Percentiles rank a stretch among this genome's conserved stretches.
These are phyloP conservation scores for Drosophila barbarae DNA, from an alignment of 2,888 invertebrate species.

Conservation along the genomic window DNA sequence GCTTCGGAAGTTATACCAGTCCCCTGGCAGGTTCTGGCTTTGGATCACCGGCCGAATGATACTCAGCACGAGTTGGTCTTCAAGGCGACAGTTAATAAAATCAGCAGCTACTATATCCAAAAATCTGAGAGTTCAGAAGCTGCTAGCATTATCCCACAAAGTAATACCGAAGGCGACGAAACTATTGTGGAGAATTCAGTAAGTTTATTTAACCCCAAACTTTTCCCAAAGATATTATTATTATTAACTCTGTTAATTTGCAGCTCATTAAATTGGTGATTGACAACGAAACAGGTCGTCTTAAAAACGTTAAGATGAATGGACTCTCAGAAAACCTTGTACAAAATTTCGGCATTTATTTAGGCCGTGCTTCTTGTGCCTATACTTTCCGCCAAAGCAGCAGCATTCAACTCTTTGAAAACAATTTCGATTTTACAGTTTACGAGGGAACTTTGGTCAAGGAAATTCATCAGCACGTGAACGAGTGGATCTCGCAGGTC, in stretches of 20 bases:
- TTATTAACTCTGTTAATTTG: background rate
- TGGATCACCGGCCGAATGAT: constrained; percentile 80
- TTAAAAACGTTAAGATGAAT: constrained; percentile 67
- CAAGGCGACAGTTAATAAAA: constrained; percentile 80
- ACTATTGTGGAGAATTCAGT: constrained; percentile 69
- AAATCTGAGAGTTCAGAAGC: background rate
- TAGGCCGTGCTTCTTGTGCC: constrained; percentile 52
- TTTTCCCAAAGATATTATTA: background rate
- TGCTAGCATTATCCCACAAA: background rate
- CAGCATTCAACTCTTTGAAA: constrained; percentile 11
- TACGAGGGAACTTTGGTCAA: constrained; percentile 34
- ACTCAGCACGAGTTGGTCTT: constrained; percentile 87
- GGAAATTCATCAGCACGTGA: constrained; percentile 33
- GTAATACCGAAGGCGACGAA: constrained; percentile 17
- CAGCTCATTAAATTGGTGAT: constrained; percentile 72
- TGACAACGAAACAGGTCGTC: constrained; percentile 55
- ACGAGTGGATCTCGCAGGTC: constrained; percentile 81
- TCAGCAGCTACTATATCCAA: constrained; percentile 82
- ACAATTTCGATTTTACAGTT: constrained; percentile 14
- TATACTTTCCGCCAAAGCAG: constrained; percentile 33
- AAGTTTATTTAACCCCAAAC: constrained; percentile 20
- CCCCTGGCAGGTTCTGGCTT: constrained; percentile 81
- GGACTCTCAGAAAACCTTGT: constrained; percentile 64
- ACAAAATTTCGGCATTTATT: constrained; percentile 88
- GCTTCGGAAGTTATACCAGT: constrained; percentile 84